Base-by-base conservation (phyloP, 2,113 vertebrate species). In the Eurystomus gularis region DNA sequence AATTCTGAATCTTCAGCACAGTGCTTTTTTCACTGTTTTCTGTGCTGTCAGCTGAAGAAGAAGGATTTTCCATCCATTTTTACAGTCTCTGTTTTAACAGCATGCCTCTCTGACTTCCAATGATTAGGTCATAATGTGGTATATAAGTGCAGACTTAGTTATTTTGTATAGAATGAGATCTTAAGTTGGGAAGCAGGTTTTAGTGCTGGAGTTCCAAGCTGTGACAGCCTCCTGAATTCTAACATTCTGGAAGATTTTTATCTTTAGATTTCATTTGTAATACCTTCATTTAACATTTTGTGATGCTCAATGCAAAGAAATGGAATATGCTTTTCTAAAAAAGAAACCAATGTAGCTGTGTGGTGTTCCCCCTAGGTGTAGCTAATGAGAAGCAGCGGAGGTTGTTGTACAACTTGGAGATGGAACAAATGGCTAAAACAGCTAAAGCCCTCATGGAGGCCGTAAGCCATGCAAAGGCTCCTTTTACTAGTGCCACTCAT, bases 351-450 rank as follows among this genome's bases (percentile, higher is more conserved):
- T 31, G 46, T 70, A 60, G 6, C 49, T 39, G n/a, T 78, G 86
- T 85, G 92, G 19, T 94, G 71, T 75, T 80, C 19, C 62, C 81
- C 71, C 19, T 71, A 99, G 99, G 77, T 86, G 99, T 99, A 55
- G 98, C 99, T 82, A 99, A 95, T 40, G 99, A 99, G 97, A 99
- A 99, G 97, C 99, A 99, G 97, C 96, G 99, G 31, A 98, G 99
- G 46, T 97, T 99, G 64, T 97, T 99, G 37, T 99, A 99, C 94
- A 99, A 99, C 94, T 29, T 99, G 98, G 99, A 99, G 96, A 99
- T 99, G 99, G 99, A 99, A 58, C 99, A 99, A 93, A 99, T 99
- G 99, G 99, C 99, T 2, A 99, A 99, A 97, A 99, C 99, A 2
- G 99, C 99, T 33, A 99, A 99, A 94, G 99, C 99, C 26, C 98